These are phyloP conservation scores for Cryptoprocta ferox DNA, from an alignment of 2,797 vertebrate genomes.

Conservation along the genomic window DNA sequence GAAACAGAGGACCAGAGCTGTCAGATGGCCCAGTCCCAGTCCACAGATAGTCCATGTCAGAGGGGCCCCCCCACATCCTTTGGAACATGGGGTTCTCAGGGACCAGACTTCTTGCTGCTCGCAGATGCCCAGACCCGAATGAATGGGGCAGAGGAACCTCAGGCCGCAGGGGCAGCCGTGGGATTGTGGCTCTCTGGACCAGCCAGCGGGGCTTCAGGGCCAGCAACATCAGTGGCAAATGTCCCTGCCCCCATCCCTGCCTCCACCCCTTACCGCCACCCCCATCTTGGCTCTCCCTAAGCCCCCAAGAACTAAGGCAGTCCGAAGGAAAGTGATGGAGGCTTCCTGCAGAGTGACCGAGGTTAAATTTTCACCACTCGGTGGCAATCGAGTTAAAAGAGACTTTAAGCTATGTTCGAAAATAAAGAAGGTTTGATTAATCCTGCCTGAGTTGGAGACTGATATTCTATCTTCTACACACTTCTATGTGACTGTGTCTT, in stretches of 20 bases:
- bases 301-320: neutral
- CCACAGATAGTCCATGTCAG: neutral
- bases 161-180: neutral
- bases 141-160: neutral
- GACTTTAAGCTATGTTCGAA: neutral
- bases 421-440: neutral
- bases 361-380: neutral
- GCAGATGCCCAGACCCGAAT: neutral
- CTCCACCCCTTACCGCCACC: too few relatives aligned
- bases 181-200: neutral
- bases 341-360: neutral
- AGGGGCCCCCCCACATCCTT: neutral
- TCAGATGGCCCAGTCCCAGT: neutral
- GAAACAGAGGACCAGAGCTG: neutral
- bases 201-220: neutral
- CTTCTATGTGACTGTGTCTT: neutral
- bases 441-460: neutral
- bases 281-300: neutral
- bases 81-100: neutral
- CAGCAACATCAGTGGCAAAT: accelerated
- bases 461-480: neutral
- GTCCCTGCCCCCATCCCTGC: neutral
- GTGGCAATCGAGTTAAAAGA: neutral
- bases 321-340: neutral
- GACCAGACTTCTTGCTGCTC: neutral